These are phyloP conservation scores for Hapalemur alaotrensis DNA, from an alignment of 2,797 vertebrate species.

Conservation along the genomic window DNA sequence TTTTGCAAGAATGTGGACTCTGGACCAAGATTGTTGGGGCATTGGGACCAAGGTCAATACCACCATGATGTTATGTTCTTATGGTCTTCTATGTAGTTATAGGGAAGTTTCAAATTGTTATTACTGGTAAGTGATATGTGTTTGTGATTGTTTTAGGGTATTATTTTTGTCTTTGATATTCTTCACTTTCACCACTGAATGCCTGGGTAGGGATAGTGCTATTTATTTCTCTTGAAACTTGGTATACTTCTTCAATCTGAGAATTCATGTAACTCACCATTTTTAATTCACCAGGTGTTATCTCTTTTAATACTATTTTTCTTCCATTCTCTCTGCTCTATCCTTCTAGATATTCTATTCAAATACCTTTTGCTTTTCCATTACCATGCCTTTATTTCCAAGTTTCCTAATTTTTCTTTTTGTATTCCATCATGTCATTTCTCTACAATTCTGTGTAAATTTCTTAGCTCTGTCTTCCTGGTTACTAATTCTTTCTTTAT, in stretches of 20 bases:
- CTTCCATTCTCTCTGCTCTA: background rate
- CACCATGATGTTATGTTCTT: background rate
- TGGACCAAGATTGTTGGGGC: background rate
- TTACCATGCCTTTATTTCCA: background rate
- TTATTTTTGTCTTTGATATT: background rate
- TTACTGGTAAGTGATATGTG: background rate
- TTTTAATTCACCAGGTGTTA: background rate
- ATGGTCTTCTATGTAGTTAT: background rate
- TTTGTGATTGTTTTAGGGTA: background rate
- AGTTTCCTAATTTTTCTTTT: background rate
- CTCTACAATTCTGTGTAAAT: background rate
- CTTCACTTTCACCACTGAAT: background rate
- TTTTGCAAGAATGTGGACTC: background rate
- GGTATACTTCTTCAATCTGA: background rate
- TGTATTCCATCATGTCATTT: background rate
- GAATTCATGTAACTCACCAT: background rate
- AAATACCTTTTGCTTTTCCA: background rate
- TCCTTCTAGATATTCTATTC: background rate
- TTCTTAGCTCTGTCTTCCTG: background rate
- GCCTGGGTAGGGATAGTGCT: background rate
- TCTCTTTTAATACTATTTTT: background rate
- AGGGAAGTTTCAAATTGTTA: background rate
- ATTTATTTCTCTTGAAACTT: background rate
- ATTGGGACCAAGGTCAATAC: background rate
- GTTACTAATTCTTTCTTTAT: background rate